Percentiles rank a stretch among this genome's conserved stretches.
Conservation (phyloP, 2,113 vertebrate species). For the Erinaceus europaeus region DNA sequence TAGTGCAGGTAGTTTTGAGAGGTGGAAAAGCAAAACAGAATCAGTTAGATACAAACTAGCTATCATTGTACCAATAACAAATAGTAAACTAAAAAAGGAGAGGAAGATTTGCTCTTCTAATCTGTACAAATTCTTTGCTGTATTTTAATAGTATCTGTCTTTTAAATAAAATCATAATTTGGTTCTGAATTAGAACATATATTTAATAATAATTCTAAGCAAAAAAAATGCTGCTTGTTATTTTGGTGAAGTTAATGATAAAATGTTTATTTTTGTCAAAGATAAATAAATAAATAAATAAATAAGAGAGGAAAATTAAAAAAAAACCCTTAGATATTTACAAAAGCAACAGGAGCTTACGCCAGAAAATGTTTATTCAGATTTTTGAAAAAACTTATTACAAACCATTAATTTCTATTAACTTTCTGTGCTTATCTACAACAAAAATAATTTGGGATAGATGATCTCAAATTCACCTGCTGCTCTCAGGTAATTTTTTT, state of each 20-base stretch:
- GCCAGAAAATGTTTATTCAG: not conserved
- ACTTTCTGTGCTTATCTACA: not conserved
- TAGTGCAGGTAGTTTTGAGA: too few relatives aligned
- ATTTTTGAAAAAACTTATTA: not conserved
- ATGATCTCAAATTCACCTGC: not conserved
- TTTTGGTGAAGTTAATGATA: not conserved
- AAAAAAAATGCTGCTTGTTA: not conserved
- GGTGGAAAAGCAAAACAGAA: not conserved
- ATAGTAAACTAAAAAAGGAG: not conserved
- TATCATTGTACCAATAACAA: not conserved
- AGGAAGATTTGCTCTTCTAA: not conserved
- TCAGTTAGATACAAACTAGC: not conserved
- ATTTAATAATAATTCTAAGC: not conserved
- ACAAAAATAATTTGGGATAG: not conserved
- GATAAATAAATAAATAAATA: too few relatives aligned
- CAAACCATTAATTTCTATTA: not conserved
- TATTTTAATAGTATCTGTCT: not conserved
- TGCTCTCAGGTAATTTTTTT: not conserved
- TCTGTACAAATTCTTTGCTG: not conserved
- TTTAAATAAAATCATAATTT: not conserved
- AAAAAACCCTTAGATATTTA: too few relatives aligned
- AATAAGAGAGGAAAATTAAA: too few relatives aligned
- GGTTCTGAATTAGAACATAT: not conserved
- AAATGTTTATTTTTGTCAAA: not conserved
- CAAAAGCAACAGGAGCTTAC: not conserved